Conservation (phyloP, 2,113 vertebrate genomes). For the Genyomyrus donnyi region DNA sequence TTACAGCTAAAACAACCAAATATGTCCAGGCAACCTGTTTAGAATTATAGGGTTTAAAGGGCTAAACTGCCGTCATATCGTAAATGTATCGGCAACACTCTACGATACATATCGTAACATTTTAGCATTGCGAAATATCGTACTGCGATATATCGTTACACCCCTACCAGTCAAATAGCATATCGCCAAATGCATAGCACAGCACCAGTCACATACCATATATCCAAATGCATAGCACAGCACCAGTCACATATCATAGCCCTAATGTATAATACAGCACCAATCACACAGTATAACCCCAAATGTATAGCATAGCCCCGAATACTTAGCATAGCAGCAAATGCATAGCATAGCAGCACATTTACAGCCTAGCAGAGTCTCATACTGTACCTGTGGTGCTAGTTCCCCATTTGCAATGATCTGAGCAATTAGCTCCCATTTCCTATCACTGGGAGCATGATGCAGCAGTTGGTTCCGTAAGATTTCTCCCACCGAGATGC, state of each 20-base stretch:
- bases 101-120: too few species aligned
- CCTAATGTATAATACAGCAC: not conserved
- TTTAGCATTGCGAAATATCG: too few species aligned
- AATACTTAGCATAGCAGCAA: not conserved
- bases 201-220: not conserved
- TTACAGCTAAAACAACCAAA: too few species aligned
- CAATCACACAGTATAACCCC: not conserved
- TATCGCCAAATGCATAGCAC: not conserved
- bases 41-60: too few species aligned
- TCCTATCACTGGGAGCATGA: constrained; percentile 50
- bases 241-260: not conserved
- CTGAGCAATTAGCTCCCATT: constrained; percentile 60
- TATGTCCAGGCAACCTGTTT: too few species aligned
- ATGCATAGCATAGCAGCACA: not conserved
- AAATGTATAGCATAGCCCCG: not conserved
- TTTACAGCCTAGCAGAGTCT: not conserved
- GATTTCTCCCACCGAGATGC: constrained; percentile 55
- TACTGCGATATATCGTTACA: too few species aligned
- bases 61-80: too few species aligned
- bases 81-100: too few species aligned
- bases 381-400: constrained; percentile 36
- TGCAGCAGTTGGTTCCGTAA: constrained; percentile 53
- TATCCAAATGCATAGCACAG: not conserved
- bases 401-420: constrained; percentile 52
- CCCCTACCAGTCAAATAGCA: not conserved